Conservation (phyloP, 2,113 vertebrate species). For the Cheirogaleus medius region DNA sequence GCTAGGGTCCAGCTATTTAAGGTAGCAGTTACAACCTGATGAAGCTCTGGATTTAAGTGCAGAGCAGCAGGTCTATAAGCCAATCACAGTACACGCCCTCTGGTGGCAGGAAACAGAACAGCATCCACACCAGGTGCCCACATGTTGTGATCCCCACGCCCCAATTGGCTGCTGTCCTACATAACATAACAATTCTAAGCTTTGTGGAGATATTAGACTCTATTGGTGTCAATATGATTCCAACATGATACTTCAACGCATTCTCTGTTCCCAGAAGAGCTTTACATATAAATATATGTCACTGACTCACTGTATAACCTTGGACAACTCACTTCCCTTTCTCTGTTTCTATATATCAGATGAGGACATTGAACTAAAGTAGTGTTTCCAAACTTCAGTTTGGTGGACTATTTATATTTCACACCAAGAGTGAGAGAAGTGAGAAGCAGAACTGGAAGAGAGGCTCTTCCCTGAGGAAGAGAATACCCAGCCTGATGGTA, state of each 20-base stretch:
- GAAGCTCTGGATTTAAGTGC: not conserved
- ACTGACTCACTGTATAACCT: not conserved
- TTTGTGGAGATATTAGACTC: not conserved
- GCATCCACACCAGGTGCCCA: not conserved
- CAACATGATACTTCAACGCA: not conserved
- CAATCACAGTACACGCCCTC: slow-evolving; percentile 51
- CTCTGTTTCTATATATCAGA: not conserved
- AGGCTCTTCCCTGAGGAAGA: not conserved
- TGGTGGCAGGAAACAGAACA: slow-evolving; percentile 63
- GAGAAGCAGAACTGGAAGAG: not conserved
- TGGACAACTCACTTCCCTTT: not conserved
- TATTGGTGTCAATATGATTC: not conserved
- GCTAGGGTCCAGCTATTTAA: not conserved
- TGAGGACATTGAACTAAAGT: not conserved
- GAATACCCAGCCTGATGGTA: not conserved
- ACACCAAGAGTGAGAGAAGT: not conserved
- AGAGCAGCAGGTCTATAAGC: not conserved
- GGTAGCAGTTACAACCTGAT: not conserved
- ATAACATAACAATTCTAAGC: not conserved
- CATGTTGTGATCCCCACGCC: not conserved
- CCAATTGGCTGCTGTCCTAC: not conserved
- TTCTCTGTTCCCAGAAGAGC: not conserved
- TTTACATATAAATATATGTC: not conserved
- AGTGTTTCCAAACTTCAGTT: not conserved
- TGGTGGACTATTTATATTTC: not conserved